These are phyloP conservation scores for Oscheius sp. DNA, from an alignment of 1,140 invertebrate genomes.

Conservation along the genomic window DNA sequence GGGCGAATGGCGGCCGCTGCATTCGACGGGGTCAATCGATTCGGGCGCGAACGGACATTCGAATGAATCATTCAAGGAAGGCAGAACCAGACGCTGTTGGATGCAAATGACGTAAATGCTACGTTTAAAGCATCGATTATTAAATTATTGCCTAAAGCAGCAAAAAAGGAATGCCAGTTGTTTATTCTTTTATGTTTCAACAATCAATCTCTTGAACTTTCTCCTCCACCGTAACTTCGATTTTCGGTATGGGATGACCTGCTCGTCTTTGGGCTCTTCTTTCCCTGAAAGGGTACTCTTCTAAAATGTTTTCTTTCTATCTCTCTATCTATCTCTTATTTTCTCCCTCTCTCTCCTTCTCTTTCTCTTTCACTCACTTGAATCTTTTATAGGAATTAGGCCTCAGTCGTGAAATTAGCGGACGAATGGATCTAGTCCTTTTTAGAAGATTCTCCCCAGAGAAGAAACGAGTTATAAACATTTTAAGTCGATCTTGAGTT, in stretches of 20 bases:
- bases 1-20: too few species aligned
- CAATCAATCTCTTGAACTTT: neutral
- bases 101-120: too few species aligned
- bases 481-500: constrained; percentile 19
- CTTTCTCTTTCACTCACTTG: neutral
- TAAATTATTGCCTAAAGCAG: too few species aligned
- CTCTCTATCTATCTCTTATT: too few species aligned
- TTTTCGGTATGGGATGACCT: neutral
- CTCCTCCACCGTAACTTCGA: neutral
- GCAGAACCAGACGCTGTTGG: too few species aligned
- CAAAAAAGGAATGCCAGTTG: too few species aligned
- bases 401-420: constrained; percentile 18
- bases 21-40: too few species aligned
- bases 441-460: constrained; percentile 22
- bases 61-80: too few species aligned
- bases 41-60: too few species aligned
- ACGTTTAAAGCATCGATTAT: too few species aligned
- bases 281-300: constrained; percentile 1
- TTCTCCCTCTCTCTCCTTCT: too few species aligned
- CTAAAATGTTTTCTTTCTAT: neutral
- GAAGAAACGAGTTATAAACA: constrained; percentile 22
- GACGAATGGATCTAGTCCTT: constrained; percentile 24
- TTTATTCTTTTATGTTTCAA: too few species aligned
- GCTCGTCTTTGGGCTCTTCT: neutral
- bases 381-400: constrained; percentile 27